Percentiles rank a stretch among this genome's conserved stretches.
Conservation (phyloP, 1,140 invertebrate species). For the Tetragonula clypearis region DNA sequence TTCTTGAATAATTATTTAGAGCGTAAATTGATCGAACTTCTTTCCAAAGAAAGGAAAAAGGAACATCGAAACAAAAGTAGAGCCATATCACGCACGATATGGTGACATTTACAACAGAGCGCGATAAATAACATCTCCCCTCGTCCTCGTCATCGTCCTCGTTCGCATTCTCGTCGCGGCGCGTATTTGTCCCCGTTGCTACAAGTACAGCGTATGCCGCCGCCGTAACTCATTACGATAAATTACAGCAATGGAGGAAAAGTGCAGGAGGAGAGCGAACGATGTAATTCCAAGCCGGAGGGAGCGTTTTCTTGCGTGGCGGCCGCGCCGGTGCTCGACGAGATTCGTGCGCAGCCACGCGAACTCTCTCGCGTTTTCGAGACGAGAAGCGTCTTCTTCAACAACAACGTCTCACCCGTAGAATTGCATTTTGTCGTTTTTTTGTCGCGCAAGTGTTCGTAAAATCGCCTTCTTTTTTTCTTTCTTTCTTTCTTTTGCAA, state of each 20-base stretch:
- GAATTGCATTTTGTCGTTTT: constrained; percentile 50
- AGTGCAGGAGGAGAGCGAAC: not conserved
- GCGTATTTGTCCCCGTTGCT: not conserved
- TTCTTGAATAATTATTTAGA: too few relatives aligned
- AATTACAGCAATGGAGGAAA: constrained; percentile 36
- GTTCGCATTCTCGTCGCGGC: not conserved
- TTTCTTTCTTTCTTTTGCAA: not conserved
- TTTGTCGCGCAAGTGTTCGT: constrained; percentile 43
- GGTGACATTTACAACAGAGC: not conserved
- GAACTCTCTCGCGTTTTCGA: not conserved
- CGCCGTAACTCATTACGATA: constrained; percentile 12
- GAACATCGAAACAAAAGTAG: not conserved
- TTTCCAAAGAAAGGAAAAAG: not conserved
- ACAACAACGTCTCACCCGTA: constrained; percentile 25
- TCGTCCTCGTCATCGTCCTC: not conserved
- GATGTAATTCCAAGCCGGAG: constrained; percentile 2
- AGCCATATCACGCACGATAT: not conserved
- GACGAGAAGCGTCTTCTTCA: constrained; percentile 1
- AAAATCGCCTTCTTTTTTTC: constrained; percentile 25
- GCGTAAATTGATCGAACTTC: not conserved
- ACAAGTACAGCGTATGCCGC: too few relatives aligned
- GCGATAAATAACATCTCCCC: not conserved
- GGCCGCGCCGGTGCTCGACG: not conserved
- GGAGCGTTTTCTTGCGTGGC: not conserved
- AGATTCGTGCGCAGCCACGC: not conserved